Evolutionary conservation across 2,888 invertebrate genomes (phyloP), one percentile per base, ranked within the genome.

Genomic region (Xylophagus ater): DNA sequence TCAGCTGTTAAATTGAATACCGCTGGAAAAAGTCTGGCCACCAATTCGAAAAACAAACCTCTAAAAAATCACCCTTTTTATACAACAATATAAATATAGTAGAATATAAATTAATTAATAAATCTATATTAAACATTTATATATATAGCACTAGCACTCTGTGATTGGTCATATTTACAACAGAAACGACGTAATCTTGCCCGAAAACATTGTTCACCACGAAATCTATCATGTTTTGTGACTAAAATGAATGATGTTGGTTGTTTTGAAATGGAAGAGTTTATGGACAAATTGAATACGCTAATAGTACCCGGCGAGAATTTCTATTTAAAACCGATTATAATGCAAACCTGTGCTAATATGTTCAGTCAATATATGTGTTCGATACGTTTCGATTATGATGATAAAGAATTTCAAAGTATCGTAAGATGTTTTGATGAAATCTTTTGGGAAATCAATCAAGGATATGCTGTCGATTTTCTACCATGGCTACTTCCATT

Each of bases 391-490:
- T 86, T 86, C 52, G 73, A 76, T 26, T 74, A 79, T 39, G 70
- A 76, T 10, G 83, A 88, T 48, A 40, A 53, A 0, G 76, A 76
- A 13, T 89, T 87, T 64, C 66, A 70, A 33, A 68, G 69, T 40
- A 70, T 81, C 5, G 81, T 85, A 0, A 67, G 76, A 17, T 72
- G 71, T 41, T 89, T 88, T 57, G 89, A 89, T 52, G 80, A 83
- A 50, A 86, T 90, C 35, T 90, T 90, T 66, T 87, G 84, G 81
- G 88, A 89, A 56, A 87, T 90, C 46, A 90, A 89, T 59, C 85
- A 86, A 52, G 87, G 87, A 0, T 87, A 86, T 57, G 82, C 85
- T 0, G 74, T 88, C 0, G 90, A 90, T 53, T 89, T 89, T 53
- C 55, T 90, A 15, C 89, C 89, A 0, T 86, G 83, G 80, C 59